Base-by-base conservation (phyloP, 1,140 invertebrate species). In the Pantala flavescens region DNA sequence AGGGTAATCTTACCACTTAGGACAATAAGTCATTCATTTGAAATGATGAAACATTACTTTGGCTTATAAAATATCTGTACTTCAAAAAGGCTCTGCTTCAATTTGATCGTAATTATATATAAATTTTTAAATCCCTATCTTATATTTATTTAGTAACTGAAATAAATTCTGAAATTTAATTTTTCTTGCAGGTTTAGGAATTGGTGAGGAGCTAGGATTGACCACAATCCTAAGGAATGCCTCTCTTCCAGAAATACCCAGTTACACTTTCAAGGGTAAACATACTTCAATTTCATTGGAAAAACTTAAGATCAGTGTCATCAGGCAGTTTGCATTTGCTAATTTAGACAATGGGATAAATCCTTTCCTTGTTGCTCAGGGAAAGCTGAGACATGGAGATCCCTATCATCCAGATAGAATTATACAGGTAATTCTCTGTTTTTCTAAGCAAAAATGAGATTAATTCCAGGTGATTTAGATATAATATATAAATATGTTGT, bases 251-350 rank as follows among this genome's bases (percentile, higher is more conserved):
- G 82, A 87, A 43, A 85, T 92, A 49, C 86, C 89, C 3, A 88
- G 88, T 49, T 87, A 89, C 78, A 85, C 88, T 0, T 89, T 93
- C 75, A 87, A 87, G 76, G 91, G 91, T 3, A 86, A 88, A 73
- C 86, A 92, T 70, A 87, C 90, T 76, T 85, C 88, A 74, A 88
- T 93, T 73, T 81, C 83, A 42, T 87, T 93, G 63, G 84, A 87
- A 24, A 83, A 87, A 73, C 86, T 87, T 10, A 81, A 82, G 70
- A 87, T 93, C 71, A 84, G 86, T 0, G 83, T 84, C 24, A 82
- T 93, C 70, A 85, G 84, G 74, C 86, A 91, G 0, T 93, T 90
- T 79, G 90, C 91, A 0, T 91, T 94, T 79, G 88, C 89, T 73
- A 91, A 88, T 78, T 82, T 91, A 0, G 80, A 84, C 2, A 63